Conservation (phyloP, 2,888 invertebrate species). For the Crossocerus cetratus region DNA sequence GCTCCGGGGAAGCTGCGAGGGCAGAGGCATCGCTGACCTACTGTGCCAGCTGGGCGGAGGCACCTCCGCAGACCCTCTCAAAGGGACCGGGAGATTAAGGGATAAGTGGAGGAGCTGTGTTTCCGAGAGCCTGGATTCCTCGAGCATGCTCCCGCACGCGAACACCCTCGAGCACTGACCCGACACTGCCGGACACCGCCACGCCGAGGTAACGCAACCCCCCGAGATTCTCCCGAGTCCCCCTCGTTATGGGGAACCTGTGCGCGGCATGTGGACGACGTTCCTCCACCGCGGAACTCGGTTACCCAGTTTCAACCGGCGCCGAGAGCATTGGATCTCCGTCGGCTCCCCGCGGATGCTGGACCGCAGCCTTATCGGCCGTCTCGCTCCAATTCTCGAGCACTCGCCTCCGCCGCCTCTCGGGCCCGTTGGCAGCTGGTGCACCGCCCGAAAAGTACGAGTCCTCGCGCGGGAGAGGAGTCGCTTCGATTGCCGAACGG, state of each 20-base stretch:
- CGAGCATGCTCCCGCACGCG: neutral
- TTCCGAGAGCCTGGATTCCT: conserved; percentile 3
- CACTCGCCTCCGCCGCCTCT: neutral
- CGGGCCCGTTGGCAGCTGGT: neutral
- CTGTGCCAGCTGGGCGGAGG: no score
- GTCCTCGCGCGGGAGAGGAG: no score
- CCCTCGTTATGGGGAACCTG: conserved; percentile 32
- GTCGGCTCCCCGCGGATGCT: neutral
- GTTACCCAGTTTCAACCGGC: conserved; percentile 19
- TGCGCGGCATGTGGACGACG: conserved; percentile 40
- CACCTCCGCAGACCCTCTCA: no score
- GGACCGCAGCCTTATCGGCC: neutral
- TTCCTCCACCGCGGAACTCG: conserved; percentile 23
- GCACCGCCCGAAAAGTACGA: no score
- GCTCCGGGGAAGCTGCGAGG: no score
- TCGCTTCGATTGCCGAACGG: neutral
- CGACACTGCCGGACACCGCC: no score
- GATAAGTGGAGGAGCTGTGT: conserved; percentile 15
- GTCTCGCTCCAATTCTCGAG: neutral
- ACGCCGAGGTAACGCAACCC: no score
- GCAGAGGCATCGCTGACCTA: no score
- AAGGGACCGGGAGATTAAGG: no score
- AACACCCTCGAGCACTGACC: no score
- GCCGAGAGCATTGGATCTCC: neutral
- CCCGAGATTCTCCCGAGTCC: neutral